Conservation (phyloP, 2,888 invertebrate genomes). For the Diarsia brunnea region DNA sequence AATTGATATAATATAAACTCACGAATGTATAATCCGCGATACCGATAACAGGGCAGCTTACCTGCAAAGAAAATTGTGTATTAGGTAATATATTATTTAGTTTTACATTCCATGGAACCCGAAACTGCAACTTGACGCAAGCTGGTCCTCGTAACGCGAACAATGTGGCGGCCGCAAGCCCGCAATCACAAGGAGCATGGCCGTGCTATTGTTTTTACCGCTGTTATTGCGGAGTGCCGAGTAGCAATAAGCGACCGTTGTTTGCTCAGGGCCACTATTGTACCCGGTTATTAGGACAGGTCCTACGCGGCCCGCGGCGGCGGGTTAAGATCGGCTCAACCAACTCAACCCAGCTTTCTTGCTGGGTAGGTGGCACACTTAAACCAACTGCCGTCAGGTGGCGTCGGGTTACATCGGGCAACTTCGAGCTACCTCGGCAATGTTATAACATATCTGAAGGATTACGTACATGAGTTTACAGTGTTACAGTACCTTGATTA, state of each 20-base stretch:
- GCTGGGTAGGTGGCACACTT: constrained; percentile 72
- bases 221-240: constrained; percentile 86
- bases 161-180: constrained; percentile 82
- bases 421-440: constrained; percentile 51
- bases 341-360: constrained; percentile 74
- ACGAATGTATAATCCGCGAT: constrained; percentile 64
- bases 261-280: constrained; percentile 87
- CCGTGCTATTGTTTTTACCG: constrained; percentile 85
- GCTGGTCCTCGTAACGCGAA: constrained; percentile 80
- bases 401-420: constrained; percentile 50
- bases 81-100: constrained; percentile 52
- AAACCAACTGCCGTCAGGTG: constrained; percentile 61
- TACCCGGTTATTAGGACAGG: constrained; percentile 86
- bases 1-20: constrained; percentile 48
- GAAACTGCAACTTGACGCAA: constrained; percentile 78
- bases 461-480: constrained; percentile 57
- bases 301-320: constrained; percentile 74
- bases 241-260: constrained; percentile 87
- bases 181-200: constrained; percentile 84
- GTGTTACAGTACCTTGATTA: constrained; percentile 61
- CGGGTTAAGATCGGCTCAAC: constrained; percentile 78
- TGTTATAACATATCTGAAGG: constrained; percentile 57
- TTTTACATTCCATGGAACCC: constrained; percentile 72
- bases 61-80: constrained; percentile 73
- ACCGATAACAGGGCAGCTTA: constrained; percentile 70